phyloP scores from a whole-genome alignment of 1,140 invertebrate species.

The Nilaparvata lugens region DNA sequence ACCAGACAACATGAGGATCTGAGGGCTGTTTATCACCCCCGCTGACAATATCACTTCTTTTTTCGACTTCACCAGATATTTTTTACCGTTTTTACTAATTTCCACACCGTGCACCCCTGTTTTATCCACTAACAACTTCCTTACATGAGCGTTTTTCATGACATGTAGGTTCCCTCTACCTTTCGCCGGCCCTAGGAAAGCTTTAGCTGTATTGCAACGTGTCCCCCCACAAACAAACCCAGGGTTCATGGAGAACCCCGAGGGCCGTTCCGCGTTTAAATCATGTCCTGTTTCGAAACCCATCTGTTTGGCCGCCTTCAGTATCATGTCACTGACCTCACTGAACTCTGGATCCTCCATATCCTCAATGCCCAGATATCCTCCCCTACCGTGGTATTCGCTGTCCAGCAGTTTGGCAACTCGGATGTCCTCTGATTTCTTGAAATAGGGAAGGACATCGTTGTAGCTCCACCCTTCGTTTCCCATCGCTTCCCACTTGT shows the following conservation, averaged over 20 bases:
- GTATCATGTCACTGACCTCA: constrained; percentile 23
- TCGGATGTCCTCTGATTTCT: constrained; percentile 42
- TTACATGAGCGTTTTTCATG: constrained; percentile 49
- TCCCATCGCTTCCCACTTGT: constrained; percentile 53
- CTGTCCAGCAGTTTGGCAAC: constrained; percentile 7
- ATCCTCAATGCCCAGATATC: constrained; percentile 47
- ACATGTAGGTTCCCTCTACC: constrained; percentile 54
- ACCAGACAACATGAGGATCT: constrained; percentile 42
- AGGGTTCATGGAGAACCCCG: constrained; percentile 22
- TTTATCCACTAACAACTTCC: constrained; percentile 25
- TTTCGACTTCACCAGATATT: constrained; percentile 49
- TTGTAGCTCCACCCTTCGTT: constrained; percentile 53
- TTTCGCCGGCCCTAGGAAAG: constrained; percentile 57
- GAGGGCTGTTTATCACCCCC: constrained; percentile 33
- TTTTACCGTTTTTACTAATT: constrained; percentile 56
- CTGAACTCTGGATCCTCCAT: constrained; percentile 29
- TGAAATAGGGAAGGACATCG: constrained; percentile 46
- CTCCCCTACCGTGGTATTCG: constrained; percentile 43
- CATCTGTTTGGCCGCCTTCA: constrained; percentile 47
- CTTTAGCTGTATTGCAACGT: constrained; percentile 32
- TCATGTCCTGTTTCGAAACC: constrained; percentile 42
- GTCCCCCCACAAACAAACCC: constrained; percentile 35
- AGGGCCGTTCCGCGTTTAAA: constrained; percentile 37
- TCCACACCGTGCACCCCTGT: constrained; percentile 62
- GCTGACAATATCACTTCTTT: constrained; percentile 50